Conservation (phyloP, 2,113 vertebrate species). For the Proteles cristata region DNA sequence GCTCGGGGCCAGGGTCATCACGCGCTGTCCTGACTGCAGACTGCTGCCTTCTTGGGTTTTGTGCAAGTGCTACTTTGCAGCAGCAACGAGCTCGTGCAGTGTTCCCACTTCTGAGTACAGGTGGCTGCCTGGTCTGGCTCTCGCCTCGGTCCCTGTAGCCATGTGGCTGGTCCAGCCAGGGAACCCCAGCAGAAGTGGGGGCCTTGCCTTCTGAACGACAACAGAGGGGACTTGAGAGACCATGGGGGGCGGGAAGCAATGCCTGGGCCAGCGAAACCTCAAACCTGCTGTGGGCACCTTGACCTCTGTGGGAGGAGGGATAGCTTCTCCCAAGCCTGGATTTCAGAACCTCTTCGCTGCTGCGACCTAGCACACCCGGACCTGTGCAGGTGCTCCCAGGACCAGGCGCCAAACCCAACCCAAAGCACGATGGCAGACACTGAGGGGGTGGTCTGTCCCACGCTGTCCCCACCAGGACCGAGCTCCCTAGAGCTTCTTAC, state of each 20-base stretch:
- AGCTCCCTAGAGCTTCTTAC: not conserved
- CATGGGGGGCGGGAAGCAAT: too few species aligned
- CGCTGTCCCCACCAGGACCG: too few species aligned
- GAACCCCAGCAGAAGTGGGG: not conserved
- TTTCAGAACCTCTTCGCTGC: not conserved
- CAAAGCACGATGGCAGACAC: too few species aligned
- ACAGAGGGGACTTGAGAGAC: too few species aligned
- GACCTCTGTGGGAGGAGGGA: not conserved
- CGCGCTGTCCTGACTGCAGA: too few species aligned
- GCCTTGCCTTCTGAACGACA: not conserved
- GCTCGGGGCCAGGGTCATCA: not conserved
- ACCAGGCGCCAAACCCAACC: not conserved
- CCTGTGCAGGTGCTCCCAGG: too few species aligned
- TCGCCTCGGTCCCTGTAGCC: not conserved
- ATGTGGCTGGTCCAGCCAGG: not conserved
- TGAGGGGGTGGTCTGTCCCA: not conserved
- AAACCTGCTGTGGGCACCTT: not conserved
- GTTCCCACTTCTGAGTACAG: not conserved
- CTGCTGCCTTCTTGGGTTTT: too few species aligned
- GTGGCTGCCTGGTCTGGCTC: not conserved
- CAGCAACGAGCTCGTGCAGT: not conserved
- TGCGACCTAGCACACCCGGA: fast-evolving
- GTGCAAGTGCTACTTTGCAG: not conserved
- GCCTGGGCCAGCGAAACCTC: not conserved
- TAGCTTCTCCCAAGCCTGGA: not conserved